phyloP scores from a whole-genome alignment of 2,797 vertebrate genomes.

The Nyctalus aviator region DNA sequence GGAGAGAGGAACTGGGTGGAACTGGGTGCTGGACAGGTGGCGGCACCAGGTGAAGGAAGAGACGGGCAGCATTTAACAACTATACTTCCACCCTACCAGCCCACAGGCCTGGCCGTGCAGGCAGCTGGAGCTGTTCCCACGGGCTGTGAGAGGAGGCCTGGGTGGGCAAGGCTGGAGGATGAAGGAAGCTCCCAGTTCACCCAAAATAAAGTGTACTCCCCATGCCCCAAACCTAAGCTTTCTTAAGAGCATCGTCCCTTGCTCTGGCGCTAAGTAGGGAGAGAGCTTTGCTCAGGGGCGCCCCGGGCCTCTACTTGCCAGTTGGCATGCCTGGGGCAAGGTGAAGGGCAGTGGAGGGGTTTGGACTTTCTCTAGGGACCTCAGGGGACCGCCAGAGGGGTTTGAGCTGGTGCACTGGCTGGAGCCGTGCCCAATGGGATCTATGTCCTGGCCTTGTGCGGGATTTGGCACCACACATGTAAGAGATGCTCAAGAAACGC shows the following conservation, averaged over 20 bases:
- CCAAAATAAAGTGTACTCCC: neutral
- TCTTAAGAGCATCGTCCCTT: neutral
- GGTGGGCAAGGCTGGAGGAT: neutral
- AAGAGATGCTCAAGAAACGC: neutral
- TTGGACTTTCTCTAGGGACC: neutral
- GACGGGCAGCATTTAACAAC: too few relatives aligned
- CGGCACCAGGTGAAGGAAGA: neutral
- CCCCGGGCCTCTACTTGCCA: neutral
- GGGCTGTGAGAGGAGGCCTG: neutral
- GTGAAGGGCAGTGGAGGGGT: neutral
- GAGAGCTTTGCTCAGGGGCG: neutral
- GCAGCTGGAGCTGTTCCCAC: neutral
- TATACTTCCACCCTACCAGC: too few relatives aligned
- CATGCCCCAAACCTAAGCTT: too few relatives aligned
- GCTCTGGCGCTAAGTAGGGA: neutral
- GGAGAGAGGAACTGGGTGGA: neutral
- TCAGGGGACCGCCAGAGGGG: neutral
- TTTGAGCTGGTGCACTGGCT: neutral
- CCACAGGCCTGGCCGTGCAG: neutral
- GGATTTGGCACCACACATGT: neutral
- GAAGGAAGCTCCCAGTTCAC: too few relatives aligned
- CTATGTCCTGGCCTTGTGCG: neutral
- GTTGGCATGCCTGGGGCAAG: neutral
- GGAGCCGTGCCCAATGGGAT: neutral
- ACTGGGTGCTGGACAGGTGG: neutral